Evolutionary conservation across 2,888 invertebrate species (phyloP).

Genomic region (Apodemia hepburni): DNA sequence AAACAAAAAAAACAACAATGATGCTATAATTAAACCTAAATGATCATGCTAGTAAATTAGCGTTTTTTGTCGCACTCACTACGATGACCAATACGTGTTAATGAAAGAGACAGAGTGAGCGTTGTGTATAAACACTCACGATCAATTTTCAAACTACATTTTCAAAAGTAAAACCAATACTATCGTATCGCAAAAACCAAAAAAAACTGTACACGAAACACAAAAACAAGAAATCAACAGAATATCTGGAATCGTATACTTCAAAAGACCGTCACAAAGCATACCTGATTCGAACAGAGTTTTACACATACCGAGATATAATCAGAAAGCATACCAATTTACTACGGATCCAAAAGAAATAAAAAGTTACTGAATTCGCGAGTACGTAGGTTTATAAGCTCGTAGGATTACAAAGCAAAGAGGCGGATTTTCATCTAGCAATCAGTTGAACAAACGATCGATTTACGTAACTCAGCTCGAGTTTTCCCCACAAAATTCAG

Average conservation of each 20-base stretch:
- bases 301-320: conserved; percentile 4
- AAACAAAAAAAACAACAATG: too few species aligned
- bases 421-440: conserved; percentile 58
- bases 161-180: too few species aligned
- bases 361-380: conserved; percentile 22
- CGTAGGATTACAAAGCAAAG: conserved; percentile 53
- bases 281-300: conserved; percentile 1
- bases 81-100: too few species aligned
- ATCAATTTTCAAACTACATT: too few species aligned
- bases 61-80: too few species aligned
- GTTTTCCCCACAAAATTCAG: conserved; percentile 44
- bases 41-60: too few species aligned
- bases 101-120: too few species aligned
- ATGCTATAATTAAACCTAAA: too few species aligned
- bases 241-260: neutral
- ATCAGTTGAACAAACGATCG: conserved; percentile 67
- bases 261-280: conserved; percentile 1
- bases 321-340: conserved; percentile 11
- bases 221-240: too few species aligned
- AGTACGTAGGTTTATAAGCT: conserved; percentile 37
- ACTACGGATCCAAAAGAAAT: conserved; percentile 29
- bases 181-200: too few species aligned
- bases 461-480: conserved; percentile 60
- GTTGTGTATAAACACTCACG: too few species aligned
- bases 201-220: too few species aligned